Percentiles rank a stretch among this genome's conserved stretches.
phyloP scores from a whole-genome alignment of 1,140 invertebrate genomes.

The Pseudobourletiella spinata region DNA sequence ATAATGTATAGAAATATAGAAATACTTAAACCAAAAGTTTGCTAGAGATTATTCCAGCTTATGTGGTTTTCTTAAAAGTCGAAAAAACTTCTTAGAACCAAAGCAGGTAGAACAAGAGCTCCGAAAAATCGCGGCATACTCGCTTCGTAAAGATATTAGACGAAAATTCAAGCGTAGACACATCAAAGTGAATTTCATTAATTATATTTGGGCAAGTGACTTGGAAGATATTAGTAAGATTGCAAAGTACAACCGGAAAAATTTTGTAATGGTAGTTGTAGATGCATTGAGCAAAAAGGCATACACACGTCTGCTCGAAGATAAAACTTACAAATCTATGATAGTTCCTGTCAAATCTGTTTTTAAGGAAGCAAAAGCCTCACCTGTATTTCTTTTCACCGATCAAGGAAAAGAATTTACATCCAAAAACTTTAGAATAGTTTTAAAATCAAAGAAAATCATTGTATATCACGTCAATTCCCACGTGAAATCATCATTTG shows the following conservation, averaged over 20 bases:
- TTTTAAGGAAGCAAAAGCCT: not conserved
- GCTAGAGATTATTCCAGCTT: not conserved
- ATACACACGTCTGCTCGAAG: not conserved
- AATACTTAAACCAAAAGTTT: not conserved
- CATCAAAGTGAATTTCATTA: not conserved
- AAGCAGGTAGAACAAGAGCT: not conserved
- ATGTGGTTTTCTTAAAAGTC: not conserved
- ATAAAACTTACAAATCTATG: not conserved
- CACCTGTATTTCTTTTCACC: not conserved
- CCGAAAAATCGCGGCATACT: not conserved
- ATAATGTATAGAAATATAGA: not conserved
- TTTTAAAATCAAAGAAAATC: slow-evolving; percentile 5
- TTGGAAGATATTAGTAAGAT: slow-evolving; percentile 12
- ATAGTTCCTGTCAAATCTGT: slow-evolving; percentile 8
- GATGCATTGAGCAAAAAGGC: slow-evolving; percentile 6
- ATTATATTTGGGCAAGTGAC: not conserved
- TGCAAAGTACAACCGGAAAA: not conserved
- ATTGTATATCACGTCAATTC: not conserved
- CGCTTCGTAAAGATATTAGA: not conserved
- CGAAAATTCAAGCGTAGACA: slow-evolving; percentile 1
- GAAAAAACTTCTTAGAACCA: not conserved
- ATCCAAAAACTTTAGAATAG: not conserved
- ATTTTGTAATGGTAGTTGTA: slow-evolving; percentile 5
- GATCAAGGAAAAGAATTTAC: slow-evolving; percentile 16
- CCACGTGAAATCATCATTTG: slow-evolving; percentile 2